Evolutionary conservation across 2,888 invertebrate genomes (phyloP).

Genomic region (Rotaria socialis): DNA sequence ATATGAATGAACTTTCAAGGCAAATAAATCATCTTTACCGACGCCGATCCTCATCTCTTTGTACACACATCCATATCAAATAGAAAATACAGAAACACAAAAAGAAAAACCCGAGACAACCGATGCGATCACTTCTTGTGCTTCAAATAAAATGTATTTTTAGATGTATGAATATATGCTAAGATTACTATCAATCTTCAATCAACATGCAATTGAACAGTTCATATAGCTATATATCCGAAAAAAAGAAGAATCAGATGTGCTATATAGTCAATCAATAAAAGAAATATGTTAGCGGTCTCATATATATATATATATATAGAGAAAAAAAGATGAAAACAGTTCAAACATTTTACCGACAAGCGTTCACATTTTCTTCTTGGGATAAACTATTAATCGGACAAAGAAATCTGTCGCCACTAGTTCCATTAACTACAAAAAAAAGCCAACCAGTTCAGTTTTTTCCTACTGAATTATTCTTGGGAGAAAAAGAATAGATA

Average conservation of each 20-base stretch:
- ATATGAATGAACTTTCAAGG: slow-evolving; percentile 17
- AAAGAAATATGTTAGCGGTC: slow-evolving; percentile 1
- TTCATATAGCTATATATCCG: neutral
- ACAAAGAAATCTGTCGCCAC: neutral
- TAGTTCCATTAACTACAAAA: neutral
- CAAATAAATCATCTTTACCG: slow-evolving; percentile 10
- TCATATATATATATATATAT: neutral
- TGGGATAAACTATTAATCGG: neutral
- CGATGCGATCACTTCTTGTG: neutral
- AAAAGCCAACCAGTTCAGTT: neutral
- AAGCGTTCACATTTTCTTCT: neutral
- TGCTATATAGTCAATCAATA: slow-evolving; percentile 14
- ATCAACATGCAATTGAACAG: slow-evolving; percentile 17
- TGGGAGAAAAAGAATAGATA: neutral
- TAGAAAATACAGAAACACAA: slow-evolving; percentile 10
- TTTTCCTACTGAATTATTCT: neutral
- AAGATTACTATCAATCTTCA: slow-evolving; percentile 24
- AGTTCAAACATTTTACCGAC: neutral
- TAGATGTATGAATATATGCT: neutral
- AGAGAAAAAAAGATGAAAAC: neutral
- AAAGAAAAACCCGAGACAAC: neutral
- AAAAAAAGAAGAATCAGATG: slow-evolving; percentile 4
- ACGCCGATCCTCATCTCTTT: slow-evolving; percentile 25
- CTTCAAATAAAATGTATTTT: neutral
- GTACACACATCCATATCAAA: slow-evolving; percentile 12